phyloP scores from a whole-genome alignment of 2,113 vertebrate species.

The Indicator indicator region DNA sequence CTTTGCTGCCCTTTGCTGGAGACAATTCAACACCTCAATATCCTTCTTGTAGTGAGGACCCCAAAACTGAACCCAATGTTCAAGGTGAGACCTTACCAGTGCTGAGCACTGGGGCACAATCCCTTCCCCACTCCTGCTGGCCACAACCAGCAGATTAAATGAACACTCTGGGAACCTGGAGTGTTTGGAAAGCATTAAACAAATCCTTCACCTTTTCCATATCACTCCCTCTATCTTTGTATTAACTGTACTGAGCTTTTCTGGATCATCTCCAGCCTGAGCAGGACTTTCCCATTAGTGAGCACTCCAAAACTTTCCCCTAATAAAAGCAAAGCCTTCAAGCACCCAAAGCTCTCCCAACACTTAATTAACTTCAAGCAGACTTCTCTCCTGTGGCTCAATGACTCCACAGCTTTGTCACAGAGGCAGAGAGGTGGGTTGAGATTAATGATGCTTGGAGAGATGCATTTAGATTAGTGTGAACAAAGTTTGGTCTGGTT shows the following conservation, averaged over 20 bases:
- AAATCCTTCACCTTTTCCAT: background rate
- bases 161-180: background rate
- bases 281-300: background rate
- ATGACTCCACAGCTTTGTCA: background rate
- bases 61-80: too few species aligned
- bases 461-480: background rate
- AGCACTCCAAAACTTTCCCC: background rate
- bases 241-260: background rate
- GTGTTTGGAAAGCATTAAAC: background rate
- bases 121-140: too few species aligned
- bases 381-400: background rate
- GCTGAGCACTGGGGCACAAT: too few species aligned
- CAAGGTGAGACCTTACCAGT: too few species aligned
- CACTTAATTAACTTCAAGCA: conserved; percentile 19
- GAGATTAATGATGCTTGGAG: conserved; percentile 9
- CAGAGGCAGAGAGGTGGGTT: background rate
- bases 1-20: too few species aligned
- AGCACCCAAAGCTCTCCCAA: background rate
- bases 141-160: background rate
- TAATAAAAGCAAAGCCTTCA: conserved; percentile 2
- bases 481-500: background rate
- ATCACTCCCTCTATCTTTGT: background rate
- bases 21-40: too few species aligned
- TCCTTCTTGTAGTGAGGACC: too few species aligned
- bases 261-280: background rate